These are phyloP conservation scores for Scaptomyza montana DNA, from an alignment of 1,140 invertebrate species.

Conservation along the genomic window DNA sequence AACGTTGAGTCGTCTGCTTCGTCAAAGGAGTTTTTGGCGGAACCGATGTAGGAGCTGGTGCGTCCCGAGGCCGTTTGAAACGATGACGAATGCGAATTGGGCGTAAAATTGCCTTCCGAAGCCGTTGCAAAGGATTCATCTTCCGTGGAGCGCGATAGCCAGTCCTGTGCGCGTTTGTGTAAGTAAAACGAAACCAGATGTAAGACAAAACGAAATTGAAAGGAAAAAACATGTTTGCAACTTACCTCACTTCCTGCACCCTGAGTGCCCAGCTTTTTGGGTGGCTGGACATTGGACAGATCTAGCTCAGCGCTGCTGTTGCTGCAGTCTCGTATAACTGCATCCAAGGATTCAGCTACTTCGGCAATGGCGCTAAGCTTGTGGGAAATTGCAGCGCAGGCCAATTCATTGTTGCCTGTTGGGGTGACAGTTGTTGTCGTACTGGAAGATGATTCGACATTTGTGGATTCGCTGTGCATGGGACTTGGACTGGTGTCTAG, in stretches of 20 bases:
- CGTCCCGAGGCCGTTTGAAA: constrained; percentile 88
- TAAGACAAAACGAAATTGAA: neutral
- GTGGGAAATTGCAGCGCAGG: constrained; percentile 87
- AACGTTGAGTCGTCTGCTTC: constrained; percentile 77
- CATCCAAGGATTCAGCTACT: constrained; percentile 88
- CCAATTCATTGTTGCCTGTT: constrained; percentile 85
- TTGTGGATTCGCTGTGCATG: constrained; percentile 46
- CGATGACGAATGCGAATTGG: constrained; percentile 87
- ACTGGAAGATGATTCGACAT: constrained; percentile 12
- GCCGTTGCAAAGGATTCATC: constrained; percentile 88
- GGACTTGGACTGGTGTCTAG: constrained; percentile 67
- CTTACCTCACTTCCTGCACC: constrained; percentile 59
- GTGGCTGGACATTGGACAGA: constrained; percentile 7
- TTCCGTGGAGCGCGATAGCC: constrained; percentile 83
- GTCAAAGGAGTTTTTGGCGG: constrained; percentile 78
- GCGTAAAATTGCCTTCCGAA: constrained; percentile 87
- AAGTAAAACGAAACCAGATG: constrained; percentile 1
- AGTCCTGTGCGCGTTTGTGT: constrained; percentile 60
- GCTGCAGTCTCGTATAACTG: constrained; percentile 85
- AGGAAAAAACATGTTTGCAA: neutral
- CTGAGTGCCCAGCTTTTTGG: constrained; percentile 65
- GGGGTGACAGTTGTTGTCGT: constrained; percentile 60
- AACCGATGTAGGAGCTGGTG: constrained; percentile 85
- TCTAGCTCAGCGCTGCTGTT: constrained; percentile 51
- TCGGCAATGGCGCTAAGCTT: constrained; percentile 87